phyloP scores from a whole-genome alignment of 1,140 invertebrate species.

The Agraylea sexmaculata region DNA sequence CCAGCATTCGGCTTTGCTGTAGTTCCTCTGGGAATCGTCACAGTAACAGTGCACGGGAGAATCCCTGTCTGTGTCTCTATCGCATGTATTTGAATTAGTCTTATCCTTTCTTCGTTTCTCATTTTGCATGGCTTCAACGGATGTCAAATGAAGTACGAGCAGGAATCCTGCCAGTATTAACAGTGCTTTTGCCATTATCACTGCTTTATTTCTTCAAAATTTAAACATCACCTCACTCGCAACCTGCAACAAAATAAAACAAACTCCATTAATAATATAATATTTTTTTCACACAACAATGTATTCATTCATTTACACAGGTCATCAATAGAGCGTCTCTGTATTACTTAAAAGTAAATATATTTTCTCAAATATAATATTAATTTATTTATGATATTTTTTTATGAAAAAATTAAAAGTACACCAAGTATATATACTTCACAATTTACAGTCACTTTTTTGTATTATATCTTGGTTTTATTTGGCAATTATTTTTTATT shows the following conservation, averaged over 20 bases:
- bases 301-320: neutral
- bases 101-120: constrained; percentile 20
- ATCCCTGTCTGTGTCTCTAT: constrained; percentile 33
- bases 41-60: constrained; percentile 40
- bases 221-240: neutral
- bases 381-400: no score
- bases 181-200: neutral
- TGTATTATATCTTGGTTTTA: no score
- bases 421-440: no score
- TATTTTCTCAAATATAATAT: neutral
- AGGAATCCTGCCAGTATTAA: constrained; percentile 3
- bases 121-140: constrained; percentile 14
- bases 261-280: neutral
- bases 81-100: constrained; percentile 28
- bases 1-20: constrained; percentile 44
- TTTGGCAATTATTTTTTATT: no score
- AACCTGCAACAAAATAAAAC: neutral
- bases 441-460: no score
- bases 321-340: no score
- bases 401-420: no score
- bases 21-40: constrained; percentile 34
- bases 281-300: no score
- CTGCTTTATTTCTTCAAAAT: neutral
- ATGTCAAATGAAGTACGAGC: constrained; percentile 11
- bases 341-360: neutral